These are phyloP conservation scores for Periplaneta americana DNA, from an alignment of 1,140 invertebrate genomes.

Conservation along the genomic window DNA sequence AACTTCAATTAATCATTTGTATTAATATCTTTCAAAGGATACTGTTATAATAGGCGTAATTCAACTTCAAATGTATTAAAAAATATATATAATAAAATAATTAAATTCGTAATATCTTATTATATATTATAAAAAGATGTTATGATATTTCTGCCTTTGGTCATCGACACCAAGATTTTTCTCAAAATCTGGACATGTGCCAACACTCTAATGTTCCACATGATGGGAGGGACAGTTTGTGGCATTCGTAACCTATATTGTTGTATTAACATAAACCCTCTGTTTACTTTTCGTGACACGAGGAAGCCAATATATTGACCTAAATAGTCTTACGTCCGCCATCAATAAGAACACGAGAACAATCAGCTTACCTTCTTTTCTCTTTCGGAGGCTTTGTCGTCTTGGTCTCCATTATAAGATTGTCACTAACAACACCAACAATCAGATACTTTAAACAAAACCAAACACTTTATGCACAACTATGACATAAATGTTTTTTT, in stretches of 20 bases:
- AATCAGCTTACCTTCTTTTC: slow-evolving; percentile 1
- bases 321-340: not conserved
- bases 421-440: not conserved
- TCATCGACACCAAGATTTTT: not conserved
- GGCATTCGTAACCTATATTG: not conserved
- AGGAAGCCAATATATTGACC: not conserved
- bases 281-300: not conserved
- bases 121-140: no score
- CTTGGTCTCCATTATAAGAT: slow-evolving; percentile 1
- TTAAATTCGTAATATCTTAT: no score
- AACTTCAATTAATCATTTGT: no score
- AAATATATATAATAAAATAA: no score
- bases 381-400: not conserved
- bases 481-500: no score
- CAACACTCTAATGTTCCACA: not conserved
- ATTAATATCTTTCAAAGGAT: no score
- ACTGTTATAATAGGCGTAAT: no score
- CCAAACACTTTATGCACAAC: not conserved
- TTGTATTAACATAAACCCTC: not conserved
- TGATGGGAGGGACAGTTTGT: not conserved
- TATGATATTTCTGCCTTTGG: no score
- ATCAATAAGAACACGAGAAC: not conserved
- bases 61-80: no score
- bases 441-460: not conserved
- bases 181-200: not conserved